These are phyloP conservation scores for human DNA, from an alignment of 2,113 vertebrate species.

Conservation along the genomic window GRCh38 chr20:62378501-62379000, in stretches of 20 bases:
- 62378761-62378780: neutral
- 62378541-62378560: neutral
- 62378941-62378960: too few relatives aligned
- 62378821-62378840: neutral
- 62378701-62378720: neutral
- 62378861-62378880: rapidly evolving
- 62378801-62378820: rapidly evolving
- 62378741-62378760: neutral
- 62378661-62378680: neutral
- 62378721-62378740: neutral
- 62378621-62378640: neutral
- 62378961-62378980: neutral
- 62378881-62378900: neutral
- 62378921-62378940: neutral
- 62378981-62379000: neutral
- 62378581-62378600: neutral
- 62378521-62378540: rapidly evolving
- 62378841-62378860: neutral
- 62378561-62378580: neutral
- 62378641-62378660: neutral
- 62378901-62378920: rapidly evolving
- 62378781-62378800: neutral
- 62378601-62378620: neutral
- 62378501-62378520: neutral
- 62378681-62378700: neutral